Conservation (phyloP, 92 coral and sea anemone genomes). For the Desmophyllum pertusum region DNA sequence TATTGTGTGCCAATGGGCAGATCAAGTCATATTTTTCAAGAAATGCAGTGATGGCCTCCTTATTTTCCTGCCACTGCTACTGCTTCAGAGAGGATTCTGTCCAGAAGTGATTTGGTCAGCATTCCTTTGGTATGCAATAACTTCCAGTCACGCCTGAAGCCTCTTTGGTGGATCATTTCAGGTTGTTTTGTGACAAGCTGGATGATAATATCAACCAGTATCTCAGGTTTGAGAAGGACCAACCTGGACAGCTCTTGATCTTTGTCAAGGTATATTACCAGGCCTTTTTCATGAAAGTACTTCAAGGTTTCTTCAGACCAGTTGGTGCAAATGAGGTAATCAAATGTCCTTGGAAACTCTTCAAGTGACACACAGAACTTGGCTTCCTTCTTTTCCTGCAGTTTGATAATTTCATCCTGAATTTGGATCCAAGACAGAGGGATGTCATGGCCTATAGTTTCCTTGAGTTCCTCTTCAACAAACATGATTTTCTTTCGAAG, state of each 20-base stretch:
- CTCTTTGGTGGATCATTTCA: conserved; percentile 30
- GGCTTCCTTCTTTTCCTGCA: background rate
- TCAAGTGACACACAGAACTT: conserved; percentile 39
- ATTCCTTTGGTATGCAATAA: conserved; percentile 39
- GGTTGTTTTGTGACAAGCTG: conserved; percentile 33
- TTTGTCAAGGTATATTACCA: conserved; percentile 52
- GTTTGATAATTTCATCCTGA: conserved; percentile 39
- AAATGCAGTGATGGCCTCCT: conserved; percentile 44
- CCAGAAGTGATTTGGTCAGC: conserved; percentile 47
- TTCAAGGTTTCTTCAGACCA: conserved; percentile 40
- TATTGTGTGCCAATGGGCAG: conserved; percentile 20
- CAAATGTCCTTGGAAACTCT: conserved; percentile 28
- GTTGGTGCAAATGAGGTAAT: background rate
- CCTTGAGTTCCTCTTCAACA: conserved; percentile 24
- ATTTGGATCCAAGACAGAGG: conserved; percentile 59
- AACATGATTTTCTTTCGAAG: conserved; percentile 23
- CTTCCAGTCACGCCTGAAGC: conserved; percentile 53
- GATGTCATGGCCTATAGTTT: conserved; percentile 12
- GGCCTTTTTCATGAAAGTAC: conserved; percentile 60
- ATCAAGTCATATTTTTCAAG: conserved; percentile 63
- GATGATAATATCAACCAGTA: conserved; percentile 51
- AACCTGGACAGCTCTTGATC: conserved; percentile 31
- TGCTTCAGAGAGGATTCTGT: conserved; percentile 37
- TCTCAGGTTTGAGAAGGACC: conserved; percentile 59
- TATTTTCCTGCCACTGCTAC: conserved; percentile 18